Conservation (phyloP, 1,140 invertebrate genomes). For the Bombus pyrosoma region DNA sequence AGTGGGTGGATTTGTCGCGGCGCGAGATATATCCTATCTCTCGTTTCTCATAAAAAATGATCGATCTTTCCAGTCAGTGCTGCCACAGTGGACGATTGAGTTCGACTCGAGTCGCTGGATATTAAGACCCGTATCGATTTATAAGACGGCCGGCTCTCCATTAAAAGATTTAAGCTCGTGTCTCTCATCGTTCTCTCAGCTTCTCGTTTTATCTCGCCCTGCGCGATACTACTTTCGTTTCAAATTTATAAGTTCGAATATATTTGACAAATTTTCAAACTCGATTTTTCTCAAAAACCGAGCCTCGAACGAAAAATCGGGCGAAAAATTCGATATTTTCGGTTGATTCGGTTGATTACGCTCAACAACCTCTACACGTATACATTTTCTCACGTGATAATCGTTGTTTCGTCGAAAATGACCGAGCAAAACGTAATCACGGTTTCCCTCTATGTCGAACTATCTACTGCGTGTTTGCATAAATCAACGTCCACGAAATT, state of each 20-base stretch:
- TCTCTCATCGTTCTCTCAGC: neutral
- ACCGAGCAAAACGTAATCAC: neutral
- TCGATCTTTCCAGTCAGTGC: constrained; percentile 57
- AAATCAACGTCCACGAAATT: neutral
- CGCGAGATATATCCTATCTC: constrained; percentile 37
- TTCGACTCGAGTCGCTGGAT: constrained; percentile 48
- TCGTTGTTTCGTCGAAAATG: neutral
- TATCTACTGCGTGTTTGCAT: neutral
- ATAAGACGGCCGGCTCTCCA: constrained; percentile 23
- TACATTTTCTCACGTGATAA: too few species aligned
- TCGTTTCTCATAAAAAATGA: constrained; percentile 66
- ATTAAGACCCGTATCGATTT: constrained; percentile 58
- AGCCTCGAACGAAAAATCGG: too few species aligned
- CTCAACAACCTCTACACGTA: too few species aligned
- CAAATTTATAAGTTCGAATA: too few species aligned
- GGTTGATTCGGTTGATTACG: too few species aligned
- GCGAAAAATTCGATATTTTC: too few species aligned
- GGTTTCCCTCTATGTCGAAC: neutral
- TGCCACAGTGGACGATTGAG: constrained; percentile 34
- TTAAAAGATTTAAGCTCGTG: constrained; percentile 25
- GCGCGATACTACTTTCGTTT: neutral
- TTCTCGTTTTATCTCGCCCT: neutral
- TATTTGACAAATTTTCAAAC: too few species aligned
- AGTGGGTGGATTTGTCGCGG: constrained; percentile 61
- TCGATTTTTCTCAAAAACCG: too few species aligned